Evolutionary conservation across 1,140 invertebrate genomes (phyloP).

Genomic region (Eriocheir sinensis): DNA sequence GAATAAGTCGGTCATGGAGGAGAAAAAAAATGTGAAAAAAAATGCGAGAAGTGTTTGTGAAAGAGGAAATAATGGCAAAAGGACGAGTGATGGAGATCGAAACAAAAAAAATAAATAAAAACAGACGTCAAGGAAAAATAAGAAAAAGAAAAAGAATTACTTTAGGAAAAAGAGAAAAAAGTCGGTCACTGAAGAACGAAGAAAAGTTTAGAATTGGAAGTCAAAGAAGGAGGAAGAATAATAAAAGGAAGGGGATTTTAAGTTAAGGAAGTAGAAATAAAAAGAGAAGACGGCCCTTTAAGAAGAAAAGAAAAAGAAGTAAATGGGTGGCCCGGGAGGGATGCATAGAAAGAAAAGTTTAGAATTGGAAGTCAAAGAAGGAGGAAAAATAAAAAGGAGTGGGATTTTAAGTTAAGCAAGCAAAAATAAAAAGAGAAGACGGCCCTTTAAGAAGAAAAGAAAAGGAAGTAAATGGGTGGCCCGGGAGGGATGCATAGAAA

Average conservation of each 20-base stretch:
- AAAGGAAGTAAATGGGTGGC: not conserved
- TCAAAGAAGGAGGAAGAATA: not conserved
- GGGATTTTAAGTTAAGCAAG: too few species aligned
- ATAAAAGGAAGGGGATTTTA: too few species aligned
- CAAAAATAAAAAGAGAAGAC: too few species aligned
- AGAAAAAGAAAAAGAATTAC: too few species aligned
- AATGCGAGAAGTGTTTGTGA: not conserved
- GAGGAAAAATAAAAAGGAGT: not conserved
- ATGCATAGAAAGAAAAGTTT: not conserved
- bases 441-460: not conserved
- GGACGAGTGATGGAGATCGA: not conserved
- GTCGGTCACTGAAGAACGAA: not conserved
- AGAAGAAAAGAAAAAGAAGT: too few species aligned
- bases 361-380: not conserved
- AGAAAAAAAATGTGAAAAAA: not conserved
- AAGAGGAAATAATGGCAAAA: not conserved
- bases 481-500: not conserved
- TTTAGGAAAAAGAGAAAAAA: too few species aligned
- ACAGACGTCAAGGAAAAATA: too few species aligned
- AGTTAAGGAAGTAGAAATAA: too few species aligned
- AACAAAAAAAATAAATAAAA: not conserved
- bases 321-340: not conserved
- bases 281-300: too few species aligned
- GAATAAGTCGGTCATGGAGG: not conserved
- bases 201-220: not conserved